Evolutionary conservation across 2,888 invertebrate species (phyloP), one percentile per base, ranked within the genome.

Genomic region (Protonemura montana): DNA sequence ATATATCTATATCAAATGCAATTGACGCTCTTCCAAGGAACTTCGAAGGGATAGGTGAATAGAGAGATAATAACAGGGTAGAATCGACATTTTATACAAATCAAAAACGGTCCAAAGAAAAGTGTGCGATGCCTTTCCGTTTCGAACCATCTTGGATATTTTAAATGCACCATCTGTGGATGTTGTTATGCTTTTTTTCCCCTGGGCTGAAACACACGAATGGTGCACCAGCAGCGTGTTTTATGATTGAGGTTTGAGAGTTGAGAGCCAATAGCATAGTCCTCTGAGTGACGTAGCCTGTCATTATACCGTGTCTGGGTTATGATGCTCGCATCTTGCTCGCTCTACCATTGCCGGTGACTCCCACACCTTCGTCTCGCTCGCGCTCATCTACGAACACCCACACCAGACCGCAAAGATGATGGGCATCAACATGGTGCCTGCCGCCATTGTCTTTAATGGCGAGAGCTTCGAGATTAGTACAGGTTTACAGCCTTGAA

Each of bases 231-330:
- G 84, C 84, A 76, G 84, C 76, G 42, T 41, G 76, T 59, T 84
- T 84, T 76, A 84, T 84, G 84, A 76, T 59, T 42, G 59, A 84
- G 76, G 84, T 76, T 59, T 76, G 59, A 35, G 59, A 59, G 16
- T 59, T 59, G 59, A 59, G 28, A 84, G 84, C 84, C 84, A 84
- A 84, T 84, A 59, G 84, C 84, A 76, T 42, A 59, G 25, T 59
- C 26, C 28, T 5, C 89, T 91, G 91, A 91, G 90, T 91, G 91
- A 91, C 91, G 91, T 90, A 91, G 90, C 91, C 91, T 90, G 89
- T 91, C 91, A 91, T 91, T 91, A 91, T 90, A 89, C 89, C 89
- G 88, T 86, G 83, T 85, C 82, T 87, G 6, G 21, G 82, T 6
- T 35, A 78, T 28, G 35, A 82, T 82, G 82, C 30, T 21, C 28